Evolutionary conservation across 1,140 invertebrate genomes (phyloP).

Genomic region (Papilio xuthus): DNA sequence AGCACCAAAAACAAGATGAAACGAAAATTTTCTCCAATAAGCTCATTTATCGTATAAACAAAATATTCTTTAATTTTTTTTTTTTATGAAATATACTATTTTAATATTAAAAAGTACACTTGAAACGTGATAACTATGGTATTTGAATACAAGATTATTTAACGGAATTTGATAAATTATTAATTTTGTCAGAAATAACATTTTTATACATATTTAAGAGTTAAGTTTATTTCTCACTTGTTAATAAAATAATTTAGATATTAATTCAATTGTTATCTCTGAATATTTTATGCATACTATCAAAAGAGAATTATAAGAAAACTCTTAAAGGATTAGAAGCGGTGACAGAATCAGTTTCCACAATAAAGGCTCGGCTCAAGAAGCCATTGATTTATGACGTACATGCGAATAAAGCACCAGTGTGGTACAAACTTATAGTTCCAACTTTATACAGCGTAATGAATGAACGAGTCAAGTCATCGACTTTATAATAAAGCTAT

Average conservation of each 20-base stretch:
- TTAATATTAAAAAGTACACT: too few species aligned
- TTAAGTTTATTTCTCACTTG: too few species aligned
- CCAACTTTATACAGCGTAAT: constrained; percentile 47
- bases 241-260: not conserved
- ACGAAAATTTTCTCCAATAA: not conserved
- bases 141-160: too few species aligned
- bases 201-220: too few species aligned
- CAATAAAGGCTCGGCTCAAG: constrained; percentile 60
- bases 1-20: constrained; percentile 43
- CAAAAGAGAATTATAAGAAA: constrained; percentile 64
- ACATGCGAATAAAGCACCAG: constrained; percentile 64
- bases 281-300: constrained; percentile 47
- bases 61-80: too few species aligned
- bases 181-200: too few species aligned
- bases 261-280: constrained; percentile 40
- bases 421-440: constrained; percentile 36
- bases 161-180: too few species aligned
- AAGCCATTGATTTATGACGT: constrained; percentile 71
- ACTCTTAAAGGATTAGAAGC: constrained; percentile 72
- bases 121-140: too few species aligned
- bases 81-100: too few species aligned
- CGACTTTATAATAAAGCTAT: constrained; percentile 40
- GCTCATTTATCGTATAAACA: too few species aligned
- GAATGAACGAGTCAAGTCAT: constrained; percentile 62
- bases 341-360: constrained; percentile 71